Conservation (phyloP, 1,140 invertebrate genomes). For the Charaxes varanes region DNA sequence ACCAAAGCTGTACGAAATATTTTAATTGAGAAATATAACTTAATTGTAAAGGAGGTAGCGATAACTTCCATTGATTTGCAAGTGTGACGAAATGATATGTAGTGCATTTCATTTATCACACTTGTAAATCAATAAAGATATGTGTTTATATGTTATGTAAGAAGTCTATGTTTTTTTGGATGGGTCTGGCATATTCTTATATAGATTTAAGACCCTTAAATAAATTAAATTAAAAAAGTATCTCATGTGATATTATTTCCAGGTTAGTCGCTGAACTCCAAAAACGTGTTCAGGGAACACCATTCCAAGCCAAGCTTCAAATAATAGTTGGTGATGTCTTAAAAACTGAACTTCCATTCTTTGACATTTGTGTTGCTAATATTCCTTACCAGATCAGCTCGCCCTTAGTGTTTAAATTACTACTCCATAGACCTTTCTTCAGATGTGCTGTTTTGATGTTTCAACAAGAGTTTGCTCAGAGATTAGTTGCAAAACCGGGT, state of each 20-base stretch:
- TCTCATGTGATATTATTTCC: constrained; percentile 3
- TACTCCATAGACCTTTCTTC: constrained; percentile 91
- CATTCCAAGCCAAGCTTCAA: constrained; percentile 91
- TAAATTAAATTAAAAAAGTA: background rate
- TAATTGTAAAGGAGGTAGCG: too few relatives aligned
- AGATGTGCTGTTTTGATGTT: constrained; percentile 99
- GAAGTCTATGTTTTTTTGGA: too few relatives aligned
- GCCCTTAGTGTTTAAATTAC: constrained; percentile 96
- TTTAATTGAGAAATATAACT: too few relatives aligned
- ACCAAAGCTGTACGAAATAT: too few relatives aligned
- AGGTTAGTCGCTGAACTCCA: constrained; percentile 97
- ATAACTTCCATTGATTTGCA: too few relatives aligned
- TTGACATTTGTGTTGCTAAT: constrained; percentile 99
- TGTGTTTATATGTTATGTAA: too few relatives aligned
- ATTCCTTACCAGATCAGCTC: constrained; percentile 99
- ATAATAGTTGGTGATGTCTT: constrained; percentile 96
- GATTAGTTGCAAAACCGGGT: constrained; percentile 96
- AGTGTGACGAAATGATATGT: too few relatives aligned
- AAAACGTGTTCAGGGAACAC: constrained; percentile 95
- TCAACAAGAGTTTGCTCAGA: constrained; percentile 98
- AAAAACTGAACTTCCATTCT: constrained; percentile 96
- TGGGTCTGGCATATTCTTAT: too few relatives aligned
- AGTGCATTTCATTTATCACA: too few relatives aligned
- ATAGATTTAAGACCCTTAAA: background rate
- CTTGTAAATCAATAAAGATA: too few relatives aligned